Evolutionary conservation across 2,888 invertebrate species (phyloP).

Genomic region (Drosophila cyrtoloma): DNA sequence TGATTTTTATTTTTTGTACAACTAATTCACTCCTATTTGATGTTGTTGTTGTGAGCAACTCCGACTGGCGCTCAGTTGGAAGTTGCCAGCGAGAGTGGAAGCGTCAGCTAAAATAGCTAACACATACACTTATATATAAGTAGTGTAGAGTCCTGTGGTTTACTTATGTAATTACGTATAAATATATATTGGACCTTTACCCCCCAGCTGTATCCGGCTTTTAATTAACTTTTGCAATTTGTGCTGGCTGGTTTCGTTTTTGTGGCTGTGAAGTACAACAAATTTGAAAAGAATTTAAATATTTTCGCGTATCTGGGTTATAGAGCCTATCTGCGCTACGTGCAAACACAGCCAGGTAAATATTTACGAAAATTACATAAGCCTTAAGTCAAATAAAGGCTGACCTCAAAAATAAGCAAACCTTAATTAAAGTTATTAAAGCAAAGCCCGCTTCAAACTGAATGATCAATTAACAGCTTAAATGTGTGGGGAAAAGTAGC

Average conservation of each 20-base stretch:
- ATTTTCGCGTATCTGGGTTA: constrained; percentile 83
- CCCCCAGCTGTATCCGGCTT: constrained; percentile 10
- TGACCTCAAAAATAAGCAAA: not conserved
- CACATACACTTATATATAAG: not conserved
- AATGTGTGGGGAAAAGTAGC: not conserved
- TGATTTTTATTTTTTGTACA: constrained; percentile 28
- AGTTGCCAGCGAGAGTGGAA: constrained; percentile 43
- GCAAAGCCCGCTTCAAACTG: not conserved
- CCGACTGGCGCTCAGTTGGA: constrained; percentile 38
- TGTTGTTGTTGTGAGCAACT: constrained; percentile 44
- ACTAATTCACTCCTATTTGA: constrained; percentile 10
- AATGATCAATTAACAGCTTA: not conserved
- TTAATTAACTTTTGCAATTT: constrained; percentile 37
- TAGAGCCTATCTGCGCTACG: constrained; percentile 79
- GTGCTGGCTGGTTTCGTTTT: not conserved
- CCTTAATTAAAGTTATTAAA: not conserved
- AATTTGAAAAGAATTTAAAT: constrained; percentile 56
- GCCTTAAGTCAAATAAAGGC: not conserved
- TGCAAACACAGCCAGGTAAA: constrained; percentile 73
- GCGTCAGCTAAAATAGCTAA: constrained; percentile 20
- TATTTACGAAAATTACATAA: constrained; percentile 21
- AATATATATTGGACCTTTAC: constrained; percentile 4
- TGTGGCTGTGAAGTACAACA: not conserved
- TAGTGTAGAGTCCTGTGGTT: not conserved
- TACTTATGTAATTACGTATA: not conserved